Percentiles rank a stretch among this genome's conserved stretches.
phyloP scores from a whole-genome alignment of 1,140 invertebrate genomes.

The Drosophila equinoxialis region DNA sequence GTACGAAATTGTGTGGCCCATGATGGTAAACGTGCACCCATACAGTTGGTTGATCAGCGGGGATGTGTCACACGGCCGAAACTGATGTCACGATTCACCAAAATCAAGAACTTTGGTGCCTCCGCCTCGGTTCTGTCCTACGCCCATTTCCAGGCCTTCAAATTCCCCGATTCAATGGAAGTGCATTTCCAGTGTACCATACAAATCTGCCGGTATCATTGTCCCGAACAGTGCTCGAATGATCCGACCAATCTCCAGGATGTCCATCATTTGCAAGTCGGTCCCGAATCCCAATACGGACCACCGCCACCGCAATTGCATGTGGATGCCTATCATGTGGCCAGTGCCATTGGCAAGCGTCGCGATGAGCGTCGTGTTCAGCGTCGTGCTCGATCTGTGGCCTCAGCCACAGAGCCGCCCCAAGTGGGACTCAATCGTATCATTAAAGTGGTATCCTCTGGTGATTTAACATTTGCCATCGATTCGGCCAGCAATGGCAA shows the following conservation, averaged over 20 bases:
- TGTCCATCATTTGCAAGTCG: slow-evolving; percentile 84
- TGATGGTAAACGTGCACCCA: slow-evolving; percentile 96
- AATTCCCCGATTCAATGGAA: slow-evolving; percentile 98
- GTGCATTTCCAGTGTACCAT: slow-evolving; percentile 98
- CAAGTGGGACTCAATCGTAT: slow-evolving; percentile 93
- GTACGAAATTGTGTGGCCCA: slow-evolving; percentile 97
- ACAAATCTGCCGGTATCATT: slow-evolving; percentile 96
- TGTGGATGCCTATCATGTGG: slow-evolving; percentile 85
- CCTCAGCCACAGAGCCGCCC: slow-evolving; percentile 82
- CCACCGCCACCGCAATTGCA: slow-evolving; percentile 85
- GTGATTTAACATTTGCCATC: slow-evolving; percentile 92
- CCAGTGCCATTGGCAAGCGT: slow-evolving; percentile 85
- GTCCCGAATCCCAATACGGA: slow-evolving; percentile 88
- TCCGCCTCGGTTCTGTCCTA: slow-evolving; percentile 95
- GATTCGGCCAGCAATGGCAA: slow-evolving; percentile 83
- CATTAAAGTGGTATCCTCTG: slow-evolving; percentile 92
- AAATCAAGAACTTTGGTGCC: slow-evolving; percentile 97
- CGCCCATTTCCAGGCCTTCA: slow-evolving; percentile 97
- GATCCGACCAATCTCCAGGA: slow-evolving; percentile 85
- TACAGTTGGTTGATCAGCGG: slow-evolving; percentile 95
- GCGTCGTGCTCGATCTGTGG: slow-evolving; percentile 86
- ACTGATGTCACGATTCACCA: slow-evolving; percentile 96
- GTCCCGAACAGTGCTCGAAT: slow-evolving; percentile 92
- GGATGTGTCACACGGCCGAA: slow-evolving; percentile 96
- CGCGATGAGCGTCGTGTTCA: slow-evolving; percentile 89